Evolutionary conservation across 1,140 invertebrate species (phyloP), one percentile per base, ranked within the genome.

Genomic region (Drosophila bipectinata): DNA sequence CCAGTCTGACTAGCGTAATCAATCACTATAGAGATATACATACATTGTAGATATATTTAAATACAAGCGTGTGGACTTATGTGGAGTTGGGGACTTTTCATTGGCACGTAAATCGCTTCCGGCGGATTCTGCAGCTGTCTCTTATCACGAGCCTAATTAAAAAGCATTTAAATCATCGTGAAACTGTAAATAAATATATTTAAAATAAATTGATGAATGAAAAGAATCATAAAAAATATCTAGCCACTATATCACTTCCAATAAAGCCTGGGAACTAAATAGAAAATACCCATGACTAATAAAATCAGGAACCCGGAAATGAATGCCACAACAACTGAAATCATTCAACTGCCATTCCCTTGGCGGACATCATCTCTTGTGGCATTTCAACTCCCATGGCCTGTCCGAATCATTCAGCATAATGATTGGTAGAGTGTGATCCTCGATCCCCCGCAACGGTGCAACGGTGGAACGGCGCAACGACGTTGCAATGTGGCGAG

Each of bases 61-160:
- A 37, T 41, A 26, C 24, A 28, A 41, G 37, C 14, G 21, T 41
- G 21, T 56, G 37, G 10, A 41, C 8, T 3, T 66, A 66, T 76
- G 47, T 47, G 15, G 21, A 39, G 54, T 39, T 49, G 44, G 37
- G 44, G 44, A 55, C 39, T 62, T 32, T 68, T 52, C 56, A 62
- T 66, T 37, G 53, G 44, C 44, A 47, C 73, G 62, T 52, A 54
- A 18, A 41, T 6, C 52, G 77, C 73, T 79, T 79, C 77, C 77
- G 77, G 68, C 54, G 51, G 54, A 21, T 58, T 57, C 57, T 57
- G 48, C 71, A 51, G n/a, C n/a, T 53, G 39, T 14, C 64, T 51
- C 59, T 62, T 76, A 59, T 21, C 51, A 53, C 9, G 15, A 66
- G 44, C 7, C 18, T 47, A 47, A 47, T 47, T 47, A 47, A 47